Conservation (phyloP, 1,140 invertebrate species). For the Hetaerina americana region DNA sequence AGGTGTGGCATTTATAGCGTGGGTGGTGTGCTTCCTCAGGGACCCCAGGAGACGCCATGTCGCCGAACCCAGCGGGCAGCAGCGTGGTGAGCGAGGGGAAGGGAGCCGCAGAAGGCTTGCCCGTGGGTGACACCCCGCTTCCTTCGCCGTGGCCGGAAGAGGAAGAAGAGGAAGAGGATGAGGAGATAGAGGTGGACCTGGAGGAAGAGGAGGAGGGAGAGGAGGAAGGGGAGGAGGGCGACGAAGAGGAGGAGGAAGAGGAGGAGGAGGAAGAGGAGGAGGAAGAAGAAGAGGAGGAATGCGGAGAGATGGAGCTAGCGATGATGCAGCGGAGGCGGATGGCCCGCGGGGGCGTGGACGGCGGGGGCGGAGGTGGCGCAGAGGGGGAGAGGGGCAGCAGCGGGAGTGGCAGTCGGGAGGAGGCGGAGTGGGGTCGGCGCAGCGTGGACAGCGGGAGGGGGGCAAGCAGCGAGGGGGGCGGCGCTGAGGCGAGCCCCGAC, state of each 20-base stretch:
- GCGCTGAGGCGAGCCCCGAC: background rate
- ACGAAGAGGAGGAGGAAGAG: background rate
- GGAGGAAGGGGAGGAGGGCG: background rate
- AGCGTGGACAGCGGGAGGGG: background rate
- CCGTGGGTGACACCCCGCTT: background rate
- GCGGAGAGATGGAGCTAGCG: background rate
- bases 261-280: background rate
- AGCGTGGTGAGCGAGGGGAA: slow-evolving; percentile 6
- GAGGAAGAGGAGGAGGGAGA: slow-evolving; percentile 2
- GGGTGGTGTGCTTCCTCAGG: no score
- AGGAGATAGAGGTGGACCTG: background rate
- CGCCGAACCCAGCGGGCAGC: background rate
- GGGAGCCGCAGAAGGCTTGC: background rate
- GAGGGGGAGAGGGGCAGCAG: background rate
- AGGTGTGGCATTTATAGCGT: no score
- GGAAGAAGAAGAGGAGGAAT: background rate
- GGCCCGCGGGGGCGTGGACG: background rate
- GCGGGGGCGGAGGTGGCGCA: background rate
- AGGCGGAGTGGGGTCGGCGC: background rate
- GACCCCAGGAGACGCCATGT: background rate
- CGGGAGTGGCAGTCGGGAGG: background rate
- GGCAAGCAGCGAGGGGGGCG: background rate
- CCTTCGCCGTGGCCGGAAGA: slow-evolving; percentile 8
- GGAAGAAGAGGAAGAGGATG: slow-evolving; percentile 5
- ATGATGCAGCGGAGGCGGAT: background rate